phyloP scores from a whole-genome alignment of 2,797 vertebrate species.

The Sarcophilus harrisii region DNA sequence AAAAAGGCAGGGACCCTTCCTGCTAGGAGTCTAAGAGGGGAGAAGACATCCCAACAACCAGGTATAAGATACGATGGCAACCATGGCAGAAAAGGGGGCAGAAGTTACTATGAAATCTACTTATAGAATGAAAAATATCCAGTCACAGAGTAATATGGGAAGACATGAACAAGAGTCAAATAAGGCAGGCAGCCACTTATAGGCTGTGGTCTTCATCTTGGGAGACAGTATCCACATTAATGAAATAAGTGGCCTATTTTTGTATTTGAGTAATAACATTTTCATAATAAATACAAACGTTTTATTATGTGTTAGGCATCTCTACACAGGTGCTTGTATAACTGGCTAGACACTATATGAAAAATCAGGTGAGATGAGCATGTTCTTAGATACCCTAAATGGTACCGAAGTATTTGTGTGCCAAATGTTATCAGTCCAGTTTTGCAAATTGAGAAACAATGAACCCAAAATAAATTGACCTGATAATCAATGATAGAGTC shows the following conservation, averaged over 20 bases:
- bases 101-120: not conserved
- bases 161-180: no score
- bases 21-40: not conserved
- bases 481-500: not conserved
- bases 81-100: not conserved
- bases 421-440: not conserved
- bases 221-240: no score
- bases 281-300: not conserved
- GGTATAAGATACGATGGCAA: not conserved
- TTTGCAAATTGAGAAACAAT: not conserved
- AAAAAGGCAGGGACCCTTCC: not conserved
- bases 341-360: not conserved
- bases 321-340: not conserved
- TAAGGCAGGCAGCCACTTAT: no score
- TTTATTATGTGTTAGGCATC: not conserved
- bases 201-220: no score
- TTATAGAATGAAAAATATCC: not conserved
- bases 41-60: not conserved
- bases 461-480: not conserved
- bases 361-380: not conserved
- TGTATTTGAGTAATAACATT: no score
- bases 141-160: not conserved
- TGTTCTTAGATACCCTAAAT: not conserved
- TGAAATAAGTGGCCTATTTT: no score
- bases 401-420: not conserved